phyloP scores from a whole-genome alignment of 2,888 invertebrate species.

The Drosophila diplacantha region DNA sequence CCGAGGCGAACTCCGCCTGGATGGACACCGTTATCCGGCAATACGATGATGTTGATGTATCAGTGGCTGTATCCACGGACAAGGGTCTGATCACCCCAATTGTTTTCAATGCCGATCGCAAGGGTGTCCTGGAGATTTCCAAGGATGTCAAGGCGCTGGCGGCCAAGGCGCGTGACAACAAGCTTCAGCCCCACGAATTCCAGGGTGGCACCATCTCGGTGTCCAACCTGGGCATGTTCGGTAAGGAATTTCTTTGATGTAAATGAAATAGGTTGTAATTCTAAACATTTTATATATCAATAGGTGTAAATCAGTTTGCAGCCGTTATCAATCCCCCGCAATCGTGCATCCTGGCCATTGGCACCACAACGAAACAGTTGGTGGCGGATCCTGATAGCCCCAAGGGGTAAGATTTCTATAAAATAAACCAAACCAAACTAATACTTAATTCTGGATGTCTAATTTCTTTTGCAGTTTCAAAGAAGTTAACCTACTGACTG shows the following conservation, averaged over 20 bases:
- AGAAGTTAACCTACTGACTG: slow-evolving; percentile 87
- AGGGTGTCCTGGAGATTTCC: slow-evolving; percentile 91
- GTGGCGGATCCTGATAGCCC: slow-evolving; percentile 85
- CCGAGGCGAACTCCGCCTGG: slow-evolving; percentile 97
- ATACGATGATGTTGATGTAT: slow-evolving; percentile 95
- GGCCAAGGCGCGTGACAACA: slow-evolving; percentile 90
- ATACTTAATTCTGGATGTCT: not conserved
- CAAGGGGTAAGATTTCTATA: slow-evolving; percentile 82
- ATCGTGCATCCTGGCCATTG: slow-evolving; percentile 94
- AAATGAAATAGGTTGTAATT: not conserved
- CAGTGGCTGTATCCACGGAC: slow-evolving; percentile 97
- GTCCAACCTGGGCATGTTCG: slow-evolving; percentile 97
- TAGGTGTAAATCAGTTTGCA: slow-evolving; percentile 89
- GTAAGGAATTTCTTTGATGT: slow-evolving; percentile 75
- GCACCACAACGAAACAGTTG: slow-evolving; percentile 86
- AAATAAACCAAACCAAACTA: not conserved
- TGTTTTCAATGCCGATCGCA: slow-evolving; percentile 92
- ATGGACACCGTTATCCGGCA: slow-evolving; percentile 94
- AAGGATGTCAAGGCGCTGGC: slow-evolving; percentile 88
- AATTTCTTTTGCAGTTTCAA: slow-evolving; percentile 81
- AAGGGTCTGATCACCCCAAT: slow-evolving; percentile 98
- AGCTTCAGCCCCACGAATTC: slow-evolving; percentile 94
- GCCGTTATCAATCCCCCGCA: slow-evolving; percentile 98
- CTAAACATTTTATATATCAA: not conserved
- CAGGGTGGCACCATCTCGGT: slow-evolving; percentile 97